Evolutionary conservation across 2,113 vertebrate genomes (phyloP).

Genomic region (Tenebrosternarchus preto): DNA sequence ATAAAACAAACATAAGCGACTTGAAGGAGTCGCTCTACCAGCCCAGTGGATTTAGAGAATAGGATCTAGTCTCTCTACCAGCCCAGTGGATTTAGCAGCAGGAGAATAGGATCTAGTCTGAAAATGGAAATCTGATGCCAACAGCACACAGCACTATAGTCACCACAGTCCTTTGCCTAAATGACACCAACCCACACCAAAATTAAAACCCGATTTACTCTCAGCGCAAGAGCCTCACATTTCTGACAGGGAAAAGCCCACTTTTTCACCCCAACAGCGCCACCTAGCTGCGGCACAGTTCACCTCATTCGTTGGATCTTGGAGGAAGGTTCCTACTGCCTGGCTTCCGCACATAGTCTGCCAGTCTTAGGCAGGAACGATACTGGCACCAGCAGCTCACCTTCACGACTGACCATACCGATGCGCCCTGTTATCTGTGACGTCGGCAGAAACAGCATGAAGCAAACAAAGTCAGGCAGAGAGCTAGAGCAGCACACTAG

Average conservation of each 20-base stretch:
- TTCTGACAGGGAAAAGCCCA: neutral
- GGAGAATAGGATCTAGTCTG: no score
- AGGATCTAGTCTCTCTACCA: neutral
- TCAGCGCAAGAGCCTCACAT: neutral
- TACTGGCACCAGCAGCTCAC: constrained; percentile 24
- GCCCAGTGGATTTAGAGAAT: neutral
- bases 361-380: constrained; percentile 24
- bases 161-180: neutral
- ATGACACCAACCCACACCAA: neutral
- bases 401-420: constrained; percentile 18
- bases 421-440: constrained; percentile 36
- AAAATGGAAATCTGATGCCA: neutral
- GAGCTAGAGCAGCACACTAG: neutral
- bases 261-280: neutral
- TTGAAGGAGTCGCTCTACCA: neutral
- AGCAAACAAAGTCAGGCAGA: neutral
- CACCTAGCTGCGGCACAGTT: neutral
- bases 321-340: constrained; percentile 36
- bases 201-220: neutral
- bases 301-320: neutral
- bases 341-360: constrained; percentile 35
- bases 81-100: neutral
- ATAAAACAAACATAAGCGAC: neutral
- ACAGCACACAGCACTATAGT: neutral
- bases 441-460: constrained; percentile 20